phyloP scores from a whole-genome alignment of 2,113 vertebrate species.

The Barnardius zonarius region DNA sequence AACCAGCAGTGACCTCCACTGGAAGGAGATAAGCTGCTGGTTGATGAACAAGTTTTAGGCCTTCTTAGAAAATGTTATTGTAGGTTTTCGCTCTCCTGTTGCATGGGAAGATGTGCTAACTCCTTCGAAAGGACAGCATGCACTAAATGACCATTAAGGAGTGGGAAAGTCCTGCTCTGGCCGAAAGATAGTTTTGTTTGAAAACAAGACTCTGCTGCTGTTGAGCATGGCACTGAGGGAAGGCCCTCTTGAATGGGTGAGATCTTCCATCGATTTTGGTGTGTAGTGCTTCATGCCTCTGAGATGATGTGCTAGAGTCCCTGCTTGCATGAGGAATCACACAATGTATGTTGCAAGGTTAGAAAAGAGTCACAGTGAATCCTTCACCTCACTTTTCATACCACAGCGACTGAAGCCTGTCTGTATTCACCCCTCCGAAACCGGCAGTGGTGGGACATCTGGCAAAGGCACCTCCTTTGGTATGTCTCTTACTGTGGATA shows the following conservation, averaged over 20 bases:
- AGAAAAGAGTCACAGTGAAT: fast-evolving
- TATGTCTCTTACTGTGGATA: no score
- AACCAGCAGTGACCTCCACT: background rate
- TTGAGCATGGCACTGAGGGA: fast-evolving
- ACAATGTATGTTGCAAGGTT: fast-evolving
- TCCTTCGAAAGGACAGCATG: background rate
- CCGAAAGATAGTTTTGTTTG: background rate
- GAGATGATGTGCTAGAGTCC: background rate
- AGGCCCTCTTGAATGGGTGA: background rate
- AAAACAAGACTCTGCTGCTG: fast-evolving
- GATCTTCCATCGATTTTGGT: fast-evolving
- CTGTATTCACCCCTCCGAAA: background rate
- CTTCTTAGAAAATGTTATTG: background rate
- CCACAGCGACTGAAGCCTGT: background rate
- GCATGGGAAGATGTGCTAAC: background rate
- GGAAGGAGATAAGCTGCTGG: background rate
- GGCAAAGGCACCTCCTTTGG: background rate
- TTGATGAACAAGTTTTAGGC: background rate
- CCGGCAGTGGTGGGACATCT: background rate
- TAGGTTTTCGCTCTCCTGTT: background rate
- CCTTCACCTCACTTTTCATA: background rate
- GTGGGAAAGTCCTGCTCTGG: background rate
- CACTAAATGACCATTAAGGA: background rate
- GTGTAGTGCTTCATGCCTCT: background rate
- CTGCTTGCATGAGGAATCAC: fast-evolving